These are phyloP conservation scores for Parnassius smintheus DNA, from an alignment of 2,888 invertebrate genomes.

Conservation along the genomic window DNA sequence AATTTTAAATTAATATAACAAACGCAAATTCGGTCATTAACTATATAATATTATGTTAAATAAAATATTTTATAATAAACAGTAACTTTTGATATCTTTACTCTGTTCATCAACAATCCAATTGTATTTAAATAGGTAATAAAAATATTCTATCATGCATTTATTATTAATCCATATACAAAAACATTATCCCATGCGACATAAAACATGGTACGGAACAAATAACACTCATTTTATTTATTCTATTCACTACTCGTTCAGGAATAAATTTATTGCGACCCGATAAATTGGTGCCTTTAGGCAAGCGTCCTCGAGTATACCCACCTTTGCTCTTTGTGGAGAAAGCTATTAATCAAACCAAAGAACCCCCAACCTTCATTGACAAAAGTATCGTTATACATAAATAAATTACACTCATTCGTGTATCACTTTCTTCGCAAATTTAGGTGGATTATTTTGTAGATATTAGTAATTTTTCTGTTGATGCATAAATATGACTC, in stretches of 20 bases:
- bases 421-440: slow-evolving; percentile 23
- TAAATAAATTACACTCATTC: slow-evolving; percentile 50
- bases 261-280: slow-evolving; percentile 62
- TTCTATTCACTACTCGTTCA: slow-evolving; percentile 38
- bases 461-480: too few relatives aligned
- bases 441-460: slow-evolving; percentile 12
- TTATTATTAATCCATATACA: background rate
- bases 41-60: too few relatives aligned
- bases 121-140: background rate
- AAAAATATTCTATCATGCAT: background rate
- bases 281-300: slow-evolving; percentile 51
- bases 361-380: slow-evolving; percentile 58
- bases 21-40: background rate
- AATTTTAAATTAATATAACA: background rate
- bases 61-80: too few relatives aligned
- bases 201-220: slow-evolving; percentile 23
- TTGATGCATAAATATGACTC: too few relatives aligned
- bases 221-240: slow-evolving; percentile 29
- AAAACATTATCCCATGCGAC: slow-evolving; percentile 18
- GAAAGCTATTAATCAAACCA: slow-evolving; percentile 67
- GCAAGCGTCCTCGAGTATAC: slow-evolving; percentile 42
- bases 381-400: slow-evolving; percentile 69
- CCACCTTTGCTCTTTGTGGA: slow-evolving; percentile 54
- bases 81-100: too few relatives aligned
- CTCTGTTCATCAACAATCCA: too few relatives aligned